These are phyloP conservation scores for Burhinus oedicnemus DNA, from an alignment of 2,113 vertebrate species.

Conservation along the genomic window DNA sequence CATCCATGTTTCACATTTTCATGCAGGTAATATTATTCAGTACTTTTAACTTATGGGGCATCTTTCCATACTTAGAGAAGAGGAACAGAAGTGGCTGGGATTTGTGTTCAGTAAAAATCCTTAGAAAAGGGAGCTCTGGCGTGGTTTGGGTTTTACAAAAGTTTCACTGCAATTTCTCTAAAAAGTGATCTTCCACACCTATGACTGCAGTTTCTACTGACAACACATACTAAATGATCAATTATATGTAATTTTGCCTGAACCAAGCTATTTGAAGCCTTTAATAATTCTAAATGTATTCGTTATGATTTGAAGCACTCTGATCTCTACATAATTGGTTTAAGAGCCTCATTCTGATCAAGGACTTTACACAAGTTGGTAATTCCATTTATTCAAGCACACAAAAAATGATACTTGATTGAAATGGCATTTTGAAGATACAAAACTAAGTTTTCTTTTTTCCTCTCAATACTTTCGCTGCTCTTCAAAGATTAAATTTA, in stretches of 20 bases:
- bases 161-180: neutral
- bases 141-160: neutral
- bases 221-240: slow-evolving; percentile 48
- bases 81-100: neutral
- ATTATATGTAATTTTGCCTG: slow-evolving; percentile 58
- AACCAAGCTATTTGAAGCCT: slow-evolving; percentile 47
- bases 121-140: neutral
- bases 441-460: neutral
- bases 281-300: slow-evolving; percentile 62
- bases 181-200: slow-evolving; percentile 38
- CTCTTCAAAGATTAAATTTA: neutral
- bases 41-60: neutral
- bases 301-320: slow-evolving; percentile 51
- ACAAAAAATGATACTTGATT: slow-evolving; percentile 47
- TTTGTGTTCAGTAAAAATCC: neutral
- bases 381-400: slow-evolving; percentile 56
- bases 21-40: neutral
- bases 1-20: neutral
- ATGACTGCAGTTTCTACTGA: slow-evolving; percentile 32
- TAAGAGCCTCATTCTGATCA: slow-evolving; percentile 63
- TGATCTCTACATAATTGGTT: slow-evolving; percentile 63
- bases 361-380: slow-evolving; percentile 42
- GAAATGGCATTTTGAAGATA: slow-evolving; percentile 52
- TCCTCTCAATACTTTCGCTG: neutral
- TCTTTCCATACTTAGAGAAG: neutral